phyloP scores from a whole-genome alignment of 23 tunicate species.

The Diplosoma virens region DNA sequence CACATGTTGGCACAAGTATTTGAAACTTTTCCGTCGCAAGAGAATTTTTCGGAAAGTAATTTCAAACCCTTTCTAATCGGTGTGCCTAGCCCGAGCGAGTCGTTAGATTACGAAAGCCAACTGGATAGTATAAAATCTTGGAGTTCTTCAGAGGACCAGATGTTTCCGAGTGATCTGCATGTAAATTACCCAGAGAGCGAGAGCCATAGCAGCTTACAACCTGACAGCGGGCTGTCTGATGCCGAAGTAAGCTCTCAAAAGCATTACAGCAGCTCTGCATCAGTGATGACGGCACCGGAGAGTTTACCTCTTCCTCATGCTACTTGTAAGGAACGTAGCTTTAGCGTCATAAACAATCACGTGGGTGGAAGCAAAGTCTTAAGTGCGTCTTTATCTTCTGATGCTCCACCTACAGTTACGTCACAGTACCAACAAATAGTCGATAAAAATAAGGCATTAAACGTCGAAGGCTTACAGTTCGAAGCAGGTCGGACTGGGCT shows the following conservation, averaged over 20 bases:
- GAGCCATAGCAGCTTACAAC: neutral
- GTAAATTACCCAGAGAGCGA: neutral
- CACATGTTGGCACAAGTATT: conserved; percentile 50
- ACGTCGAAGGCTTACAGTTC: too few species aligned
- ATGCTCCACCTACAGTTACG: conserved; percentile 1
- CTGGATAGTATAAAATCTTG: neutral
- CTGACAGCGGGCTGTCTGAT: neutral
- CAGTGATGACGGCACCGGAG: neutral
- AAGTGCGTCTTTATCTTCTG: neutral
- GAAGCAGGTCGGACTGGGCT: too few species aligned
- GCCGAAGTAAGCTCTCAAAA: neutral
- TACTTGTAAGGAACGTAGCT: too few species aligned
- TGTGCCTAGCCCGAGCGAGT: conserved; percentile 20
- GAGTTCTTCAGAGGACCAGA: neutral
- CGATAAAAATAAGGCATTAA: too few species aligned
- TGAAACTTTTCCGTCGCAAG: conserved; percentile 8
- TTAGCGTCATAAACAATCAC: neutral
- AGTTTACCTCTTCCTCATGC: neutral
- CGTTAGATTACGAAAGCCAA: conserved; percentile 1
- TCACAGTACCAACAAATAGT: neutral
- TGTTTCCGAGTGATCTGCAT: neutral
- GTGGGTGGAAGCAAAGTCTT: conserved; percentile 11
- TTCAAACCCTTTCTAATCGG: neutral
- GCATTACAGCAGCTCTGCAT: neutral
- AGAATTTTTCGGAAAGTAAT: conserved; percentile 2